Conservation (phyloP, 1,140 invertebrate species). For the Drosophila bifasciata region DNA sequence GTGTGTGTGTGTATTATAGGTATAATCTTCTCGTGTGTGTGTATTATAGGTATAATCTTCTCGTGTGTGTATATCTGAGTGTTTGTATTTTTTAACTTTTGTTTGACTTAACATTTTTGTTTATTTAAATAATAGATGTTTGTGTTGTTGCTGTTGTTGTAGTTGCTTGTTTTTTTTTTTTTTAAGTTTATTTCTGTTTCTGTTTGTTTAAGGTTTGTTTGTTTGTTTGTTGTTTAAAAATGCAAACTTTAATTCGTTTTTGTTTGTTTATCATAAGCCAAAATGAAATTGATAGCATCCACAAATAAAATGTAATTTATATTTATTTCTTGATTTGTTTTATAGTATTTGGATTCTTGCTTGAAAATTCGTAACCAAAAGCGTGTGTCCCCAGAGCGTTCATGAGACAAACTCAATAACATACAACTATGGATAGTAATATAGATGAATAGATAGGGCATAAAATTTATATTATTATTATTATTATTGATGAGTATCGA, state of each 20-base stretch:
- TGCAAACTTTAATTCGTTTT: constrained; percentile 58
- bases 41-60: constrained; percentile 5
- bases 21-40: constrained; percentile 9
- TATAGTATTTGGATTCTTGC: constrained; percentile 22
- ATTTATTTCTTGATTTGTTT: constrained; percentile 31
- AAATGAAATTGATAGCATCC: constrained; percentile 65
- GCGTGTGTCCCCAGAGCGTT: constrained; percentile 81
- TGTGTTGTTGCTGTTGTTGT: constrained; percentile 44
- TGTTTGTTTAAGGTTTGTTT: constrained; percentile 53
- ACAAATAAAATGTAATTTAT: constrained; percentile 52
- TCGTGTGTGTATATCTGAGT: no score
- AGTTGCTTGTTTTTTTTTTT: constrained; percentile 34
- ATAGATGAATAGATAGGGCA: constrained; percentile 33
- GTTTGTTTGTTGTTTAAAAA: constrained; percentile 41
- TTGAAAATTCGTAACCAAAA: constrained; percentile 60
- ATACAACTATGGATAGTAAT: constrained; percentile 69
- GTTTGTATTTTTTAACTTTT: constrained; percentile 2
- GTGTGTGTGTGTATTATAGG: no score
- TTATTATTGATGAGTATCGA: constrained; percentile 34
- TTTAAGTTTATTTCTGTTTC: constrained; percentile 24
- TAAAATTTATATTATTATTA: constrained; percentile 61
- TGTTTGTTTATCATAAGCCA: constrained; percentile 42
- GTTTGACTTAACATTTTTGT: constrained; percentile 27
- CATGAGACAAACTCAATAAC: constrained; percentile 81
- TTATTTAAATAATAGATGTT: constrained; percentile 26